Evolutionary conservation across 1,140 invertebrate genomes (phyloP).

Genomic region (Drosophila mauritiana): DNA sequence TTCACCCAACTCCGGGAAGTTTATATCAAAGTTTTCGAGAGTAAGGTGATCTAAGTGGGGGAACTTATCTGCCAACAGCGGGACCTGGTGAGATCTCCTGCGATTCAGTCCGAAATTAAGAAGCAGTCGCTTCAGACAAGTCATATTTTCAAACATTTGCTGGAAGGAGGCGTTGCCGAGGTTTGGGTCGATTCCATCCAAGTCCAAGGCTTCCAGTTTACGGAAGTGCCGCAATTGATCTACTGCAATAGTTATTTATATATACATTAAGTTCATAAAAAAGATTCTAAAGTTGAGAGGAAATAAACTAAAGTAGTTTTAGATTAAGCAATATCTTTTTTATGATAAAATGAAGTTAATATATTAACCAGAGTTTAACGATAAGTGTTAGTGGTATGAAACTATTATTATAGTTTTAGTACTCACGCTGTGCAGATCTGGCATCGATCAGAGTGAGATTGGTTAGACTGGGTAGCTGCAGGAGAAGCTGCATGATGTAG

Average conservation of each 20-base stretch:
- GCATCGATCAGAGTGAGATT: slow-evolving; percentile 63
- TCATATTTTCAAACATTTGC: slow-evolving; percentile 37
- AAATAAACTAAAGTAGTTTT: too few species aligned
- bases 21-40: slow-evolving; percentile 53
- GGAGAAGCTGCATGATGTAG: slow-evolving; percentile 39
- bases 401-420: background rate
- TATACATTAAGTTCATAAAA: background rate
- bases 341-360: too few species aligned
- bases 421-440: slow-evolving; percentile 39
- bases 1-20: slow-evolving; percentile 34
- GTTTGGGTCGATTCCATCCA: slow-evolving; percentile 58
- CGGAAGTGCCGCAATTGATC: slow-evolving; percentile 41
- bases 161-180: slow-evolving; percentile 31
- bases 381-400: too few species aligned
- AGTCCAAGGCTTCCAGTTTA: slow-evolving; percentile 42
- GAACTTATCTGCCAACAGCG: slow-evolving; percentile 24
- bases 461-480: slow-evolving; percentile 27
- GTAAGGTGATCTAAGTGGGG: slow-evolving; percentile 52
- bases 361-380: too few species aligned
- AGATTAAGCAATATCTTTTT: too few species aligned
- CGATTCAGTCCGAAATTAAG: slow-evolving; percentile 45
- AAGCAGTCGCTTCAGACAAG: slow-evolving; percentile 20
- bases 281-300: too few species aligned
- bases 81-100: slow-evolving; percentile 7
- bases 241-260: slow-evolving; percentile 24